Evolutionary conservation across 2,113 vertebrate genomes (phyloP), one percentile per base, ranked within the genome.

Genomic region (Silurus asotus): DNA sequence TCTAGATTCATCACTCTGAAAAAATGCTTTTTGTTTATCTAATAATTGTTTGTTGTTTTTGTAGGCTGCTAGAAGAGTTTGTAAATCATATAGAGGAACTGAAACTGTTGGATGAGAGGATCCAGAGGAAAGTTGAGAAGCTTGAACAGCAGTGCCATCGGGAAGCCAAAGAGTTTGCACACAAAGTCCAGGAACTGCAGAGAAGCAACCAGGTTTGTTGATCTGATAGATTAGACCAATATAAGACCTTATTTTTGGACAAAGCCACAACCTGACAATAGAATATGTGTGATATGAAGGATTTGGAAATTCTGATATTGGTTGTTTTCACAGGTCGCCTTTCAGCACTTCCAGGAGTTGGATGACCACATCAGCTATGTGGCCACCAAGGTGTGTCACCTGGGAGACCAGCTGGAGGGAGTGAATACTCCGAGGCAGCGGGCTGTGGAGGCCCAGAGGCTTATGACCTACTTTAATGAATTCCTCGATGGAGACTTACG

Each of bases 381-480:
- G 92, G 98, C 98, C 83, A 99, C 98, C 15, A 99, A 99, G 92
- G 98, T 99, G 91, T 99, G 98, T 93, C 98, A 99, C 94, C 96
- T 99, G 87, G 98, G 98, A 0, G 98, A 99, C 94, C 98, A 99
- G 91, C 93, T 99, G 89, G 98, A 99, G 92, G 98, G 98, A 87
- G 98, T 99, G 89, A 99, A 99, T 92, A 99, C 97, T 15, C 98
- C 98, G 49, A 95, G 98, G 86, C 98, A 99, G 92, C 95, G 98
- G 88, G 98, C 98, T 51, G 98, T 99, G 88, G 98, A 99, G 89
- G 98, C 98, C 89, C 98, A 99, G 94, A 98, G 97, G 90, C 93
- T 99, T 91, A 99, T 99, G 98, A 99, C 98, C 89, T 99, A 99
- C 93, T 99, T 99, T 93, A 99, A 99, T 92, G 98, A 99, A 94